Evolutionary conservation across 2,888 invertebrate genomes (phyloP).

Genomic region (Melieria omissa): DNA sequence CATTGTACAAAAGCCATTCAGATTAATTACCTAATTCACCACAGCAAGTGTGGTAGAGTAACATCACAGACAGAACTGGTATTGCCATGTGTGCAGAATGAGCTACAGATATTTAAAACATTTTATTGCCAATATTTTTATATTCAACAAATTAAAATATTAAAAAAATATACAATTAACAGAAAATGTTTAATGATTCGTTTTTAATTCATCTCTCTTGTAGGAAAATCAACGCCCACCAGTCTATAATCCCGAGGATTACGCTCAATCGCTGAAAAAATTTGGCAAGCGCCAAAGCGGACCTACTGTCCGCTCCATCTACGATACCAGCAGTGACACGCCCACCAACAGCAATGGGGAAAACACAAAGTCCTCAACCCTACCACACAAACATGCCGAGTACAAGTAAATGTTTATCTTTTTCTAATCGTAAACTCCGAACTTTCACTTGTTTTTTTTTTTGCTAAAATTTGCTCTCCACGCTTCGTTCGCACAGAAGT

Average conservation of each 20-base stretch:
- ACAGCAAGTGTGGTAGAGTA: too few species aligned
- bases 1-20: background rate
- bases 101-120: too few species aligned
- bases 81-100: too few species aligned
- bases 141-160: background rate
- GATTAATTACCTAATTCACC: background rate
- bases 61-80: too few species aligned
- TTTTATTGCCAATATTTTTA: too few species aligned
- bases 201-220: background rate
- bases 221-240: conserved; percentile 88
- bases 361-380: conserved; percentile 57
- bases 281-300: conserved; percentile 71
- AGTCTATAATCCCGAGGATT: conserved; percentile 91
- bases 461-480: conserved; percentile 6
- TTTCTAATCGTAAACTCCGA: background rate
- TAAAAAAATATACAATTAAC: background rate
- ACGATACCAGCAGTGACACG: conserved; percentile 56
- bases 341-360: conserved; percentile 32
- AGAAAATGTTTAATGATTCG: background rate
- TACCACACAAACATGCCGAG: conserved; percentile 64
- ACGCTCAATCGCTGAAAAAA: conserved; percentile 81
- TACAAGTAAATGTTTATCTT: conserved; percentile 58
- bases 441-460: background rate
- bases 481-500: conserved; percentile 68
- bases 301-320: conserved; percentile 61